Evolutionary conservation across 2,888 invertebrate species (phyloP).

Genomic region (Ellobium chinense): DNA sequence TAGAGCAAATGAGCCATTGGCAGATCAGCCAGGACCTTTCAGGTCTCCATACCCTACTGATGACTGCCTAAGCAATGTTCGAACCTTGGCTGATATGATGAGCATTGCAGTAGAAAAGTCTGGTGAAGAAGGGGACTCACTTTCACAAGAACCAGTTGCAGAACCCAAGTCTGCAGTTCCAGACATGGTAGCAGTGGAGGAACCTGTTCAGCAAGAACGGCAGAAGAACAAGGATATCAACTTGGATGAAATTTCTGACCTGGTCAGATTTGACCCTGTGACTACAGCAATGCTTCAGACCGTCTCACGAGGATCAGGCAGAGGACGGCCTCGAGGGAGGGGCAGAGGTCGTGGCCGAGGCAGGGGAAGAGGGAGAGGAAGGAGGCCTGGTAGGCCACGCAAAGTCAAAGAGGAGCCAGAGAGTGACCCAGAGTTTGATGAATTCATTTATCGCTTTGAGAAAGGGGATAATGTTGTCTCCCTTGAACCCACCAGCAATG

Average conservation of each 20-base stretch:
- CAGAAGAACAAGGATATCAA: slow-evolving; percentile 17
- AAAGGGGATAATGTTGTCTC: slow-evolving; percentile 46
- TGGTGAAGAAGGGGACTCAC: neutral
- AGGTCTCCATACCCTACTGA: neutral
- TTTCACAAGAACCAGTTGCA: neutral
- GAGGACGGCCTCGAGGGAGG: neutral
- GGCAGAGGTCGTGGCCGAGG: slow-evolving; percentile 23
- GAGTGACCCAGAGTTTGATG: slow-evolving; percentile 45
- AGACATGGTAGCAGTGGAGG: neutral
- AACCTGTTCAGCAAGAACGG: neutral
- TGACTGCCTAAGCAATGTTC: neutral
- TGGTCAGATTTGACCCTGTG: slow-evolving; percentile 27
- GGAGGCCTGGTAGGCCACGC: slow-evolving; percentile 50
- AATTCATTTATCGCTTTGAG: slow-evolving; percentile 45
- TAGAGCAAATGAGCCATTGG: neutral
- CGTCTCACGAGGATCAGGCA: neutral
- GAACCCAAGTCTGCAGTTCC: neutral
- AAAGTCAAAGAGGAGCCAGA: slow-evolving; percentile 46
- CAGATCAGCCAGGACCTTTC: neutral
- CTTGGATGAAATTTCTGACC: slow-evolving; percentile 43
- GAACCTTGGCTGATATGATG: neutral
- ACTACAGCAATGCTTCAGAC: slow-evolving; percentile 10
- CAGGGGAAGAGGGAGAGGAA: slow-evolving; percentile 21
- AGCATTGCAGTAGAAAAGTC: neutral
- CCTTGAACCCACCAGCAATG: neutral